Percentiles rank a stretch among this genome's conserved stretches.
Conservation (phyloP, 2,888 invertebrate genomes). For the Embidobia sp. region DNA sequence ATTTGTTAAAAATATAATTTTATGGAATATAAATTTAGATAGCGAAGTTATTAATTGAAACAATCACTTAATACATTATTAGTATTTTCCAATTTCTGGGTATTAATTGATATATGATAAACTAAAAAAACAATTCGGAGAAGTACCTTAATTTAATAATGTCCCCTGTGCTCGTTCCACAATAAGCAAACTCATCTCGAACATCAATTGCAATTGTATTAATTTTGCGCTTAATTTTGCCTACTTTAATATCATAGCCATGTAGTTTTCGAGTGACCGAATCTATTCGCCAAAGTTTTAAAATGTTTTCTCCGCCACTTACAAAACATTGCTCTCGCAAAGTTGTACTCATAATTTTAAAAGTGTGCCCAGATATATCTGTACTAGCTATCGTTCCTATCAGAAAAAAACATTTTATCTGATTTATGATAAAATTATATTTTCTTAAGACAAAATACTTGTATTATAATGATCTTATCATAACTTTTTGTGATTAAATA, state of each 20-base stretch:
- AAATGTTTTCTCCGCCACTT: constrained; percentile 88
- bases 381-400: constrained; percentile 83
- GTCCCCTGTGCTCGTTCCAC: constrained; percentile 93
- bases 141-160: constrained; percentile 83
- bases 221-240: constrained; percentile 90
- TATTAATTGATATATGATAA: too few species aligned
- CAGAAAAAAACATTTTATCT: neutral
- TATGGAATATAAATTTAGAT: too few species aligned
- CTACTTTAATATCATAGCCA: constrained; percentile 88
- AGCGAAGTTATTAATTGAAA: too few species aligned
- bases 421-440: too few species aligned
- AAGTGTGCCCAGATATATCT: constrained; percentile 88
- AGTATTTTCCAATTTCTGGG: too few species aligned
- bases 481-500: too few species aligned
- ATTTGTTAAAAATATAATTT: too few species aligned
- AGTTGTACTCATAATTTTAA: constrained; percentile 83
- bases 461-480: too few species aligned
- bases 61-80: too few species aligned
- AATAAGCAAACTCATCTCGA: constrained; percentile 89
- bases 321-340: constrained; percentile 86
- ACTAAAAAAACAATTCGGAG: too few species aligned
- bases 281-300: constrained; percentile 90
- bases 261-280: constrained; percentile 86
- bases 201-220: constrained; percentile 88
- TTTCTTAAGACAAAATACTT: too few species aligned